phyloP scores from a whole-genome alignment of 2,888 invertebrate genomes.

The Lutraria lutraria region DNA sequence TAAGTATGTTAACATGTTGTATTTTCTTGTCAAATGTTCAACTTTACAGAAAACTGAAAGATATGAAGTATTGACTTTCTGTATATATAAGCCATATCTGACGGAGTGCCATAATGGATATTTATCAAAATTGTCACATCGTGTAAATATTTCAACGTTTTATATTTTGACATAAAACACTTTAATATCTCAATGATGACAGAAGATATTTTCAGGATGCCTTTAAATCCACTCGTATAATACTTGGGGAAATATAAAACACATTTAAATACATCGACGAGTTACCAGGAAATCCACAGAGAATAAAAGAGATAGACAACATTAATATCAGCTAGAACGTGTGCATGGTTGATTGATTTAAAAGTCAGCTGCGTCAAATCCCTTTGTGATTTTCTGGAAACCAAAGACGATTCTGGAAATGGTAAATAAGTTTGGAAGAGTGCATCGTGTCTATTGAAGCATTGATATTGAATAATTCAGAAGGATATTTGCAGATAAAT shows the following conservation, averaged over 20 bases:
- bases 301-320: neutral
- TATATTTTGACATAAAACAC: neutral
- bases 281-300: neutral
- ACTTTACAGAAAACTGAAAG: too few species aligned
- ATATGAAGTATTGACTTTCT: too few species aligned
- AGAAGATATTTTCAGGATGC: neutral
- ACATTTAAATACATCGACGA: neutral
- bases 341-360: neutral
- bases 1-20: too few species aligned
- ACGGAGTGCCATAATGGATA: too few species aligned
- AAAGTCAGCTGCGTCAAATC: neutral
- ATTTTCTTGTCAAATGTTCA: too few species aligned
- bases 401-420: neutral
- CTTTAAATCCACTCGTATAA: neutral
- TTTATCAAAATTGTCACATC: too few species aligned
- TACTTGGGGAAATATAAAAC: neutral
- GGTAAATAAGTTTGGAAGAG: neutral
- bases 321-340: conserved; percentile 10
- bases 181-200: neutral
- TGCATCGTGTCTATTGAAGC: neutral
- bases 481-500: neutral
- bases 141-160: too few species aligned
- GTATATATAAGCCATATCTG: too few species aligned
- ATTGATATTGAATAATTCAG: neutral
- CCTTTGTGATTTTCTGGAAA: neutral